Evolutionary conservation across 2,888 invertebrate species (phyloP), one percentile per base, ranked within the genome.

Genomic region (Esperia sulphurella): DNA sequence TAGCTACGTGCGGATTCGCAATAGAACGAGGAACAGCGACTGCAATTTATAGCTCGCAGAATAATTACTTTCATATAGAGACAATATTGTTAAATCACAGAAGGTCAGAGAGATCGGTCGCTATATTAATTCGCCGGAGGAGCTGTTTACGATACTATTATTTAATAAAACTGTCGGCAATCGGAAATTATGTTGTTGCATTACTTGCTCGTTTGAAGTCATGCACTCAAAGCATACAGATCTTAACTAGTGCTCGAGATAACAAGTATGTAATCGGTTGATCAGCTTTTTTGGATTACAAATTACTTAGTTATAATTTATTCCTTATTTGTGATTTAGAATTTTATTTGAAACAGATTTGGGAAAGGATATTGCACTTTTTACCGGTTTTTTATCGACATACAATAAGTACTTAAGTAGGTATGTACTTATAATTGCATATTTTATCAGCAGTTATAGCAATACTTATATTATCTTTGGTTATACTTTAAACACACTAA

Each of bases 141-240:
- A 71, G 59, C 69, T 71, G 60, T 76, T 79, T 79, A 75, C 61
- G 75, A 74, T 72, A 67, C 66, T 69, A 77, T 71, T 79, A 79
- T 78, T 79, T 68, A 76, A 78, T 80, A 77, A 81, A 80, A 79
- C 76, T 71, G 74, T 75, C 73, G 38, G 62, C 63, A 63, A 62
- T 53, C 47, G 52, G 49, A 57, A 71, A 71, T 71, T 68, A 67
- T 68, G 59, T 53, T 63, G 63, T 66, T 56, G 53, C 53, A 57
- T 48, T 54, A 47, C 48, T 57, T 52, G 52, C 42, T 30, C 40
- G 46, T 51, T 49, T 48, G 46, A 42, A 57, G 50, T 52, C 55
- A 53, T 48, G 54, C 52, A 53, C 47, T 46, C 43, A 21, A 46
- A 54, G 45, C 14, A 31, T 31, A 31, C 2, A 31, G 10, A 7